Evolutionary conservation across 2,113 vertebrate species (phyloP).

Genomic region (Oenanthe oenanthe): DNA sequence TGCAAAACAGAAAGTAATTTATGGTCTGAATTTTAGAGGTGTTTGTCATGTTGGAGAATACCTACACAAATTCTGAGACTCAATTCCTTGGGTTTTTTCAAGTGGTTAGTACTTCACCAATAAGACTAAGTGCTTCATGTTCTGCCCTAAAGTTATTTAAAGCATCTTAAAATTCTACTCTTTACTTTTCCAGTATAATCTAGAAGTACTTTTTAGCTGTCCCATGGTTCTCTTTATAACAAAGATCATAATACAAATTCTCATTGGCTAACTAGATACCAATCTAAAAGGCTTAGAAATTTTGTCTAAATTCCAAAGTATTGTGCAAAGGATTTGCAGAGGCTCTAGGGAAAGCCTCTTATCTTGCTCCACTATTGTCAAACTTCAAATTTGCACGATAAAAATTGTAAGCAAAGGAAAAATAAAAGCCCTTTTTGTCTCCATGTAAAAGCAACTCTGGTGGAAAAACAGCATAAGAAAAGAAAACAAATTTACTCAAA

Average conservation of each 20-base stretch:
- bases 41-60: neutral
- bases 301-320: constrained; percentile 53
- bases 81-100: neutral
- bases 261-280: constrained; percentile 44
- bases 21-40: neutral
- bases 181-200: neutral
- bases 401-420: constrained; percentile 65
- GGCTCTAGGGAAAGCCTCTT: constrained; percentile 48
- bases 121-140: neutral
- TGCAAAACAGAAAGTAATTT: neutral
- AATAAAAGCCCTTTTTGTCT: neutral
- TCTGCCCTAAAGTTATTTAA: neutral
- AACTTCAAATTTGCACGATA: constrained; percentile 69
- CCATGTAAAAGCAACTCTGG: constrained; percentile 6
- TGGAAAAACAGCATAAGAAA: constrained; percentile 22
- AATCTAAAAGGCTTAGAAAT: constrained; percentile 32
- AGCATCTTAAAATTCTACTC: neutral
- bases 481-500: neutral
- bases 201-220: neutral
- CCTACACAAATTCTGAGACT: neutral
- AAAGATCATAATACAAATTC: constrained; percentile 41
- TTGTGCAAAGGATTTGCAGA: constrained; percentile 49
- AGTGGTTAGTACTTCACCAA: neutral
- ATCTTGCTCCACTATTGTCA: constrained; percentile 62
- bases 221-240: neutral